Conservation (phyloP, 2,797 vertebrate species). For the Sebastes dallii region DNA sequence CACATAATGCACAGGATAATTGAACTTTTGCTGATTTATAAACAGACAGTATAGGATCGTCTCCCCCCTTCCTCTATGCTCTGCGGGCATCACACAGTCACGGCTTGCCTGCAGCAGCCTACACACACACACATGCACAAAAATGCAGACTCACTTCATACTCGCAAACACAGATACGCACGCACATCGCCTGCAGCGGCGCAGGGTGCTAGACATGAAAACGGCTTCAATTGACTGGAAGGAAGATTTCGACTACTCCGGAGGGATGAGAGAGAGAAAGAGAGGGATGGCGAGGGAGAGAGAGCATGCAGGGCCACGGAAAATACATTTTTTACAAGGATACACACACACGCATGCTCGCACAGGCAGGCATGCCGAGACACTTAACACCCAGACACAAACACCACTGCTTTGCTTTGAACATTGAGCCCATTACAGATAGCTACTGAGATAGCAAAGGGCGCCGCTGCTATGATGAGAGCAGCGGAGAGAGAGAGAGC, state of each 20-base stretch:
- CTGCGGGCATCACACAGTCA: slow-evolving; percentile 33
- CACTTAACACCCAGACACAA: slow-evolving; percentile 60
- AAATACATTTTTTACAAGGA: slow-evolving; percentile 33
- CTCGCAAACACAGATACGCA: slow-evolving; percentile 31
- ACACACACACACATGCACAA: slow-evolving; percentile 14
- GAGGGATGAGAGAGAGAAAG: slow-evolving; percentile 29
- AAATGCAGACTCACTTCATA: slow-evolving; percentile 6
- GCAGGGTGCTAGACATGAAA: slow-evolving; percentile 60
- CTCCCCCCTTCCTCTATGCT: slow-evolving; percentile 1
- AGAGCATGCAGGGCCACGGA: slow-evolving; percentile 12
- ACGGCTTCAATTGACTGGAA: slow-evolving; percentile 71
- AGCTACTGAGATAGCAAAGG: slow-evolving; percentile 67
- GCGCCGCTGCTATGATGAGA: slow-evolving; percentile 45
- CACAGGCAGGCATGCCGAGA: slow-evolving; percentile 34
- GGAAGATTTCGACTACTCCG: slow-evolving; percentile 53
- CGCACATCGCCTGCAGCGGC: slow-evolving; percentile 43
- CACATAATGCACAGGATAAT: neutral
- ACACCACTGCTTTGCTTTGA: slow-evolving; percentile 61
- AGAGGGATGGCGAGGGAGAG: neutral
- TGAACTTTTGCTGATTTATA: slow-evolving; percentile 2
- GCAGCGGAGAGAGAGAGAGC: slow-evolving; percentile 48
- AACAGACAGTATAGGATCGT: neutral
- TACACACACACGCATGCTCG: neutral
- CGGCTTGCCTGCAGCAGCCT: slow-evolving; percentile 32
- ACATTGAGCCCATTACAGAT: slow-evolving; percentile 64